Percentiles rank a stretch among this genome's conserved stretches.
phyloP scores from a whole-genome alignment of 2,113 vertebrate species.

The Melanerpes formicivorus region DNA sequence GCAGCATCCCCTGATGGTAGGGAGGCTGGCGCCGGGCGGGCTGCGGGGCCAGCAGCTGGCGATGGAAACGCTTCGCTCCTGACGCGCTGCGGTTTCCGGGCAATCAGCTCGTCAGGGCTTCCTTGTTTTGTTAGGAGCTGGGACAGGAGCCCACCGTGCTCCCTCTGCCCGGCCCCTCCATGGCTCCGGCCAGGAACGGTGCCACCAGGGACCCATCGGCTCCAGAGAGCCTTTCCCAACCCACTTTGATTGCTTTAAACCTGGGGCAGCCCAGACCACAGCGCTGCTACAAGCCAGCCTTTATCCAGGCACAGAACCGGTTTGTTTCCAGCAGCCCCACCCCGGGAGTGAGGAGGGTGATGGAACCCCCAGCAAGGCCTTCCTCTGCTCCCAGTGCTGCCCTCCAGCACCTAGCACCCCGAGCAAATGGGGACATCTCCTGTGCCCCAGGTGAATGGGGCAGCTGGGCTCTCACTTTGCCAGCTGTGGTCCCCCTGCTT shows the following conservation, averaged over 20 bases:
- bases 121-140: constrained; percentile 54
- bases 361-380: not conserved
- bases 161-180: not conserved
- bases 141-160: not conserved
- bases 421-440: not conserved
- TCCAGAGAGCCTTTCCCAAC: not conserved
- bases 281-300: not conserved
- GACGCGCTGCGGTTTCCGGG: constrained; percentile 47
- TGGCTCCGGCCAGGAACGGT: not conserved
- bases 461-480: fast-evolving
- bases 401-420: fast-evolving
- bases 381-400: not conserved
- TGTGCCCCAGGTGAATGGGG: fast-evolving
- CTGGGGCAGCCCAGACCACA: not conserved
- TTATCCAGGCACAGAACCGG: not conserved
- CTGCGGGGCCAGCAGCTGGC: constrained; percentile 6
- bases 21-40: constrained; percentile 18
- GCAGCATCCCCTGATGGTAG: not conserved
- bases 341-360: fast-evolving
- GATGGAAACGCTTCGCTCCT: constrained; percentile 7
- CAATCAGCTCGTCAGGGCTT: constrained; percentile 19
- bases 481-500: not conserved
- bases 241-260: not conserved
- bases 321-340: not conserved
- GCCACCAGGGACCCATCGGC: not conserved